Evolutionary conservation across 2,888 invertebrate species (phyloP).

Genomic region (Idaea straminata): DNA sequence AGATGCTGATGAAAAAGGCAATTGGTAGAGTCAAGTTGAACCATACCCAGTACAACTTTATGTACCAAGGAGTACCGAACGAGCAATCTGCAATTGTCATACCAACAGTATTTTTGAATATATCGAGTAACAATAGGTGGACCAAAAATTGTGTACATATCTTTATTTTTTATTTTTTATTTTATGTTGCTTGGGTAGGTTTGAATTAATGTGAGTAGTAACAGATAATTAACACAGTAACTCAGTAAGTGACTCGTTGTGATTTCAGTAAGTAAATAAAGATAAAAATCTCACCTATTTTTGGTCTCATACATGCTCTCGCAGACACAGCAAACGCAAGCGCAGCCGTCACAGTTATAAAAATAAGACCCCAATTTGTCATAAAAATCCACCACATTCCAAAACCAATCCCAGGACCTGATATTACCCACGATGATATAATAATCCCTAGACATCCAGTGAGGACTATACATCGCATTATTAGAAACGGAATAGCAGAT

Average conservation of each 20-base stretch:
- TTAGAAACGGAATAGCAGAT: slow-evolving; percentile 49
- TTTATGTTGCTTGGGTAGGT: no score
- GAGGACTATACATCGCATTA: slow-evolving; percentile 49
- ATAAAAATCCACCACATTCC: slow-evolving; percentile 60
- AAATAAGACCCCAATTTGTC: slow-evolving; percentile 65
- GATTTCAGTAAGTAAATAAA: not conserved
- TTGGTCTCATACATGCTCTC: slow-evolving; percentile 40
- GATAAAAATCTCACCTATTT: slow-evolving; percentile 52
- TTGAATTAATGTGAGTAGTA: no score
- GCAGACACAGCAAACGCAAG: slow-evolving; percentile 51
- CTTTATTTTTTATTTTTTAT: no score
- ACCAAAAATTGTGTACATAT: no score
- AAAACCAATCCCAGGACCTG: slow-evolving; percentile 17
- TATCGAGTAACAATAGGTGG: not conserved
- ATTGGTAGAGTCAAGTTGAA: slow-evolving; percentile 74
- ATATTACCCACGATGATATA: slow-evolving; percentile 47
- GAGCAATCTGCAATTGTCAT: slow-evolving; percentile 54
- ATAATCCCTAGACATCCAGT: slow-evolving; percentile 50
- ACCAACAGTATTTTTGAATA: not conserved
- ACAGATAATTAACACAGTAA: no score
- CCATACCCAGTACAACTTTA: slow-evolving; percentile 71
- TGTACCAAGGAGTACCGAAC: slow-evolving; percentile 67
- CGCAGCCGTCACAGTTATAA: slow-evolving; percentile 50
- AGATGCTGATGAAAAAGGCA: slow-evolving; percentile 71
- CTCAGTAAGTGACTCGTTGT: no score